These are phyloP conservation scores for Phalacrocorax carbo DNA, from an alignment of 2,113 vertebrate species.

Conservation along the genomic window DNA sequence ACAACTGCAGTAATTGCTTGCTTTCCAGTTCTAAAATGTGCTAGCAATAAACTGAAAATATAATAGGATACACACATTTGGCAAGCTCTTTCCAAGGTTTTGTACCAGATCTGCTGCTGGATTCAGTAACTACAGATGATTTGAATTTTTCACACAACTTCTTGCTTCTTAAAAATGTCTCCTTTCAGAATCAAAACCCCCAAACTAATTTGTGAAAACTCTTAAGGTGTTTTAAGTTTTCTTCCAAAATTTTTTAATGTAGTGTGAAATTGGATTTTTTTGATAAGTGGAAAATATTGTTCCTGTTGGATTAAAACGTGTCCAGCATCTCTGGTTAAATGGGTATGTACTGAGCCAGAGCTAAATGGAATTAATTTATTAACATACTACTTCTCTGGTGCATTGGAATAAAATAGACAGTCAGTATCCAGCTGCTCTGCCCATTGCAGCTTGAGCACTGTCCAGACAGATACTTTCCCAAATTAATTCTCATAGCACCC, in stretches of 20 bases:
- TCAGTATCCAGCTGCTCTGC: neutral
- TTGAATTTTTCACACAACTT: neutral
- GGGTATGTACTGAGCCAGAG: neutral
- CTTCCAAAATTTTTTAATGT: neutral
- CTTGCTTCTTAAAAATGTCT: neutral
- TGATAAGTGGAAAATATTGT: neutral
- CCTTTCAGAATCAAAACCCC: neutral
- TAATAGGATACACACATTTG: neutral
- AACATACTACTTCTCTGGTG: neutral
- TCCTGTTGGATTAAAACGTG: neutral
- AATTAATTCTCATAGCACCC: neutral
- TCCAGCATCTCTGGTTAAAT: neutral
- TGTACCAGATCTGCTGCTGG: neutral
- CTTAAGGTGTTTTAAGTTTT: neutral
- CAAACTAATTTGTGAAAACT: neutral
- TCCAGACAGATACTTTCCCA: neutral
- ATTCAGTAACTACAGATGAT: neutral
- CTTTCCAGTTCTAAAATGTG: neutral
- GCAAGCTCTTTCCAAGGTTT: neutral
- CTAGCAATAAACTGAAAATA: neutral
- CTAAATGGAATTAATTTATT: neutral
- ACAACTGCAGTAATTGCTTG: neutral
- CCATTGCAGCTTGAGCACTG: neutral
- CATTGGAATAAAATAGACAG: neutral
- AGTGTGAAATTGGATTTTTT: neutral